Percentiles rank a stretch among this genome's conserved stretches.
phyloP scores from a whole-genome alignment of 2,888 invertebrate species.

The Torymus tubicola region DNA sequence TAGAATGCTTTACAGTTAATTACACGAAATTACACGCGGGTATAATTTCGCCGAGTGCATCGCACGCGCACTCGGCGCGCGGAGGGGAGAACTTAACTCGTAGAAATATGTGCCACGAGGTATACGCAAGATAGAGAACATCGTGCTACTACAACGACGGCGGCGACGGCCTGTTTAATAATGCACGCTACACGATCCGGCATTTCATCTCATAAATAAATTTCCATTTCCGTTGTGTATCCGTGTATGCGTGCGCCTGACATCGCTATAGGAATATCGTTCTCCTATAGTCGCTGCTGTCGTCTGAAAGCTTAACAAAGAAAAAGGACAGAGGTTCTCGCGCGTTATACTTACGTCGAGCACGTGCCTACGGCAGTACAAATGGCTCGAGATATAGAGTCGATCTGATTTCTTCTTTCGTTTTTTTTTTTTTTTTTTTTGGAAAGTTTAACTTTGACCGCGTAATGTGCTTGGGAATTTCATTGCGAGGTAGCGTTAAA shows the following conservation, averaged over 20 bases:
- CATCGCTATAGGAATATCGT: background rate
- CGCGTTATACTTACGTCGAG: constrained; percentile 17
- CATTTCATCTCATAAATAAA: constrained; percentile 56
- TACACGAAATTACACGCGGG: background rate
- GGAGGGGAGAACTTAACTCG: background rate
- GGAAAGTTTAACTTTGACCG: no score
- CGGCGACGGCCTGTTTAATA: constrained; percentile 34
- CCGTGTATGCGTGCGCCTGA: background rate
- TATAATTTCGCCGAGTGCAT: background rate
- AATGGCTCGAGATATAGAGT: background rate
- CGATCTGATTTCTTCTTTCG: background rate
- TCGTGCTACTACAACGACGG: no score
- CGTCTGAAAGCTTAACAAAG: constrained; percentile 32
- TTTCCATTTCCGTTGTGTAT: constrained; percentile 36
- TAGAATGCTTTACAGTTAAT: background rate
- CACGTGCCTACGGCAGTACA: constrained; percentile 11
- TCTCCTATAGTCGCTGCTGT: background rate
- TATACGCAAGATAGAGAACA: no score
- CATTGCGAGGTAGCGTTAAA: no score
- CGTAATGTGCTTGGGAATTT: no score
- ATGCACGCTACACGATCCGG: constrained; percentile 49
- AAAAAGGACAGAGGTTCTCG: constrained; percentile 14
- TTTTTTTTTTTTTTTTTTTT: no score
- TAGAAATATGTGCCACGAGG: no score
- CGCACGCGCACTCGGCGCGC: background rate